A percentile compares a stretch with the other conserved stretches of the same genome.
Conservation (phyloP, 1,140 invertebrate genomes). For the Drosophila lini region DNA sequence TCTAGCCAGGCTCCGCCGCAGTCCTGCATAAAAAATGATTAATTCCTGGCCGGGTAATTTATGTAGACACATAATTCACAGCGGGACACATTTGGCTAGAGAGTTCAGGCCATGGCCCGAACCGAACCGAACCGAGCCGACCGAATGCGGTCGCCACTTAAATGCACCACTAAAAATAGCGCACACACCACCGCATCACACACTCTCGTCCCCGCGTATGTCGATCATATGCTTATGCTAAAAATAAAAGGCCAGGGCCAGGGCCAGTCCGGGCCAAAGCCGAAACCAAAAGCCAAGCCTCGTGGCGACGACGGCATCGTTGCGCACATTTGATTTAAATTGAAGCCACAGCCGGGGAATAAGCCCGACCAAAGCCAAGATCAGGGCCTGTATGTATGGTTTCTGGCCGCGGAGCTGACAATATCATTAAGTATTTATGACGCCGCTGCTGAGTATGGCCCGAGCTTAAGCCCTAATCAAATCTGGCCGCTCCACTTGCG, state of each 20-base stretch:
- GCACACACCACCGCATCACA: slow-evolving; percentile 25
- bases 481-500: slow-evolving; percentile 37
- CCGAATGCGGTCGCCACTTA: slow-evolving; percentile 71
- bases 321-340: slow-evolving; percentile 80
- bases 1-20: slow-evolving; percentile 33
- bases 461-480: slow-evolving; percentile 55
- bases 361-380: slow-evolving; percentile 40
- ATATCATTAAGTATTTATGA: slow-evolving; percentile 82
- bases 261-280: slow-evolving; percentile 16
- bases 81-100: slow-evolving; percentile 79
- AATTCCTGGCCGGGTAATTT: slow-evolving; percentile 80
- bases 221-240: slow-evolving; percentile 75
- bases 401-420: slow-evolving; percentile 52
- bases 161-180: slow-evolving; percentile 77
- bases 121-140: slow-evolving; percentile 12
- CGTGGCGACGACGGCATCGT: slow-evolving; percentile 59
- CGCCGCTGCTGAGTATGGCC: slow-evolving; percentile 54
- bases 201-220: slow-evolving; percentile 34
- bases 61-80: slow-evolving; percentile 83
- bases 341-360: slow-evolving; percentile 59
- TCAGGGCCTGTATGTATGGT: slow-evolving; percentile 61
- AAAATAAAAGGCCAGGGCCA: slow-evolving; percentile 67
- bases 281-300: slow-evolving; percentile 17
- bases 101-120: slow-evolving; percentile 66
- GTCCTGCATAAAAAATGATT: slow-evolving; percentile 82